phyloP scores from a whole-genome alignment of 2,797 vertebrate genomes.

The Spatula clypeata region DNA sequence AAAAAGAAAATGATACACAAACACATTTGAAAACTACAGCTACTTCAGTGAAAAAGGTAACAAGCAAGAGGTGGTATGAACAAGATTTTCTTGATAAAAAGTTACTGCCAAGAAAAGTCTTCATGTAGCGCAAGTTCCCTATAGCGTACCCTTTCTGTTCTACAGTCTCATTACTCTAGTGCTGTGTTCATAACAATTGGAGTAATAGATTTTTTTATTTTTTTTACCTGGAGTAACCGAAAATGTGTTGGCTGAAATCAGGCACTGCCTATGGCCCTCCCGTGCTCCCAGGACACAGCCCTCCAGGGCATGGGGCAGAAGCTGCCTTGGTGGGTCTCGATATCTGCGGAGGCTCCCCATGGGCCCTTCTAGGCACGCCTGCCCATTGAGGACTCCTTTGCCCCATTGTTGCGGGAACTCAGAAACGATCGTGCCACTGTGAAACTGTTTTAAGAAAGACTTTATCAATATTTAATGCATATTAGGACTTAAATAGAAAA shows the following conservation, averaged over 20 bases:
- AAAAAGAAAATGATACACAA: background rate
- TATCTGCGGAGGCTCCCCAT: fast-evolving
- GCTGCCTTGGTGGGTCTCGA: background rate
- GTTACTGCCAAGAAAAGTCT: background rate
- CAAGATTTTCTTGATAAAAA: background rate
- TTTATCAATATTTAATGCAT: conserved; percentile 54
- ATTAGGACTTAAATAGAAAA: conserved; percentile 67
- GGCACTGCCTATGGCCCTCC: background rate
- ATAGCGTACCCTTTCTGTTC: background rate
- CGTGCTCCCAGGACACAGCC: background rate
- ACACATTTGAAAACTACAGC: background rate
- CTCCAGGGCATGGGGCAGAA: background rate
- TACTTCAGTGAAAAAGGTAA: background rate
- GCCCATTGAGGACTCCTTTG: background rate
- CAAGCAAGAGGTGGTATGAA: background rate
- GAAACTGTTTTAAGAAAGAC: conserved; percentile 52
- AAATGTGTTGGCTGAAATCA: background rate
- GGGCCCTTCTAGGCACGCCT: background rate
- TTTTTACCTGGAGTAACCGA: background rate
- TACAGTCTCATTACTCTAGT: background rate
- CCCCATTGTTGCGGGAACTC: background rate
- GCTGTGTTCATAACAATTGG: background rate
- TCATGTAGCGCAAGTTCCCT: conserved; percentile 40
- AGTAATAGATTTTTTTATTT: background rate
- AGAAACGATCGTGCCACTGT: background rate